These are phyloP conservation scores for Dinocampus coccinellae DNA, from an alignment of 2,888 invertebrate genomes.

Conservation along the genomic window DNA sequence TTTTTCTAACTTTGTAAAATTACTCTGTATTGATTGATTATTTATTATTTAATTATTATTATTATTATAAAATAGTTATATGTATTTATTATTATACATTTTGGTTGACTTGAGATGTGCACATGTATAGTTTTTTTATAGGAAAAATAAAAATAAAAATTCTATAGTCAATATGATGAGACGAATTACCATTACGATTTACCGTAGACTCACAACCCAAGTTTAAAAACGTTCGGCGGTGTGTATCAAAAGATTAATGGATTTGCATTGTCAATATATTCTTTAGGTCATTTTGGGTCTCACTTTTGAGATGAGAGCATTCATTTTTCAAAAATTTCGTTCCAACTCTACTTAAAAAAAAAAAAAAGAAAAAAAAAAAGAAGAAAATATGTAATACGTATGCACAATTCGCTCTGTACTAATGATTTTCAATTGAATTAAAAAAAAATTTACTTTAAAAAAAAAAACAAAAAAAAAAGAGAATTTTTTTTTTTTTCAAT, in stretches of 20 bases:
- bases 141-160: neutral
- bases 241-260: conserved; percentile 67
- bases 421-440: conserved; percentile 65
- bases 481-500: no score
- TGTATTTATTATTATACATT: no score
- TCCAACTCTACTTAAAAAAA: conserved; percentile 46
- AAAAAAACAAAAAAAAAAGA: no score
- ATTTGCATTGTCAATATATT: conserved; percentile 69
- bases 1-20: no score
- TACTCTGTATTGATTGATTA: no score
- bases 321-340: conserved; percentile 68
- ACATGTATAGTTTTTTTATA: neutral
- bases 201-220: conserved; percentile 14
- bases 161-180: conserved; percentile 6
- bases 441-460: conserved; percentile 24
- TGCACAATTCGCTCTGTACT: conserved; percentile 60
- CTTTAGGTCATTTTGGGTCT: conserved; percentile 67
- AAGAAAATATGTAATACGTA: no score
- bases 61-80: no score
- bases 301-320: conserved; percentile 65
- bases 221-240: conserved; percentile 46
- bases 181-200: conserved; percentile 8
- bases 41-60: no score
- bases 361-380: no score
- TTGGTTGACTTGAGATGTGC: no score